phyloP scores from a whole-genome alignment of 2,888 invertebrate genomes.

The Spodoptera picta region DNA sequence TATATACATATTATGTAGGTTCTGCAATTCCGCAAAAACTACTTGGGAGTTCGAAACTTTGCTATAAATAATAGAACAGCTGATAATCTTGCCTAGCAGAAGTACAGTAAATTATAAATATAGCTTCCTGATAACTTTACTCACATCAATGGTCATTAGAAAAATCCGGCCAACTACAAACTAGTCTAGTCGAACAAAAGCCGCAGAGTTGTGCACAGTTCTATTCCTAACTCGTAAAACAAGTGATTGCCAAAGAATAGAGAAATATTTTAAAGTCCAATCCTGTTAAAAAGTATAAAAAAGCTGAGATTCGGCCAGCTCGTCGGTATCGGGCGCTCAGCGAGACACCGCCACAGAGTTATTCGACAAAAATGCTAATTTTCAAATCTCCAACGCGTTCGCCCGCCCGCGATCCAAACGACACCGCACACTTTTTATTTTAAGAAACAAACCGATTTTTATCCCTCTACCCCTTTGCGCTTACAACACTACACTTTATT shows the following conservation, averaged over 20 bases:
- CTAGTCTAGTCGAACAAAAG: background rate
- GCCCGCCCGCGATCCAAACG: constrained; percentile 80
- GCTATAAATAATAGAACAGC: too few relatives aligned
- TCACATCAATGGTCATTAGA: too few relatives aligned
- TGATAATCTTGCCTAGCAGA: too few relatives aligned
- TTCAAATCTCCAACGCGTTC: constrained; percentile 85
- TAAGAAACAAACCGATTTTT: constrained; percentile 67
- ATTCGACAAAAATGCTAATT: constrained; percentile 89
- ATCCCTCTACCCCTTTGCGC: constrained; percentile 54
- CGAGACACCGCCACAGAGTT: constrained; percentile 86
- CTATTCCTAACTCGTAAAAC: constrained; percentile 55
- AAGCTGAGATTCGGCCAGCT: constrained; percentile 75
- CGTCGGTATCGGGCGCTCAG: constrained; percentile 83
- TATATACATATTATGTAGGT: too few relatives aligned
- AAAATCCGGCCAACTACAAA: too few relatives aligned
- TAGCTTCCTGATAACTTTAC: too few relatives aligned
- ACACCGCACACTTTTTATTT: constrained; percentile 78
- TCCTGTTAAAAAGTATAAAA: constrained; percentile 77
- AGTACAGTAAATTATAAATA: too few relatives aligned
- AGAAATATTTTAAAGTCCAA: constrained; percentile 82
- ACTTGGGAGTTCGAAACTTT: too few relatives aligned
- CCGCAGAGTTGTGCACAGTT: constrained; percentile 10
- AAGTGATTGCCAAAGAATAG: constrained; percentile 65
- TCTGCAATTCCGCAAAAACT: too few relatives aligned
- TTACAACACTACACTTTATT: constrained; percentile 47